These are phyloP conservation scores for Xiphydria camelus DNA, from an alignment of 2,888 invertebrate species.

Conservation along the genomic window DNA sequence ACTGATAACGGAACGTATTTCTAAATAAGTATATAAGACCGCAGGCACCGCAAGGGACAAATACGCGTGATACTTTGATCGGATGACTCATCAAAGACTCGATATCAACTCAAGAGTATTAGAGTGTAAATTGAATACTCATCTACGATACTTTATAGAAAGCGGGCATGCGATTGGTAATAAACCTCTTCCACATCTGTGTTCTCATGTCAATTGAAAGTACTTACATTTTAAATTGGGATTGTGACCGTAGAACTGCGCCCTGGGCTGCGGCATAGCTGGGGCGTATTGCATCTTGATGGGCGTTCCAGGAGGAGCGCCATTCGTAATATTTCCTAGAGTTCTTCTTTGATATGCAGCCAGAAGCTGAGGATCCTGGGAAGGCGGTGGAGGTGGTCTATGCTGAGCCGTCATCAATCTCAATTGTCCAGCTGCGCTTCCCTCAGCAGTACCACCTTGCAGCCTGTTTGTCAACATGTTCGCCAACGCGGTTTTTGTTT, in stretches of 20 bases:
- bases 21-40: background rate
- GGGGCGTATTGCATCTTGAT: slow-evolving; percentile 54
- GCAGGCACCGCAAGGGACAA: too few species aligned
- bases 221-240: slow-evolving; percentile 76
- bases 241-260: slow-evolving; percentile 91
- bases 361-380: slow-evolving; percentile 55
- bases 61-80: slow-evolving; percentile 1
- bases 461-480: slow-evolving; percentile 88
- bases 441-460: slow-evolving; percentile 61
- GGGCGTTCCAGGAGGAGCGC: slow-evolving; percentile 48
- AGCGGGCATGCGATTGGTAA: too few species aligned
- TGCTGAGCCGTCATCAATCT: slow-evolving; percentile 86
- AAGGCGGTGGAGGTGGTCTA: slow-evolving; percentile 63
- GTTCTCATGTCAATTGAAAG: too few species aligned
- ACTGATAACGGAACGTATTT: slow-evolving; percentile 51
- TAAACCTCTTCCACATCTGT: too few species aligned
- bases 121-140: too few species aligned
- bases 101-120: too few species aligned
- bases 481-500: slow-evolving; percentile 93
- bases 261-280: slow-evolving; percentile 61
- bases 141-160: too few species aligned
- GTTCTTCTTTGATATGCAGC: slow-evolving; percentile 57
- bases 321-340: slow-evolving; percentile 62
- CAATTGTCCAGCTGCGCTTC: slow-evolving; percentile 59
- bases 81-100: too few species aligned